Conservation (phyloP, 1,140 invertebrate genomes). For the Tetragnatha versicolor region DNA sequence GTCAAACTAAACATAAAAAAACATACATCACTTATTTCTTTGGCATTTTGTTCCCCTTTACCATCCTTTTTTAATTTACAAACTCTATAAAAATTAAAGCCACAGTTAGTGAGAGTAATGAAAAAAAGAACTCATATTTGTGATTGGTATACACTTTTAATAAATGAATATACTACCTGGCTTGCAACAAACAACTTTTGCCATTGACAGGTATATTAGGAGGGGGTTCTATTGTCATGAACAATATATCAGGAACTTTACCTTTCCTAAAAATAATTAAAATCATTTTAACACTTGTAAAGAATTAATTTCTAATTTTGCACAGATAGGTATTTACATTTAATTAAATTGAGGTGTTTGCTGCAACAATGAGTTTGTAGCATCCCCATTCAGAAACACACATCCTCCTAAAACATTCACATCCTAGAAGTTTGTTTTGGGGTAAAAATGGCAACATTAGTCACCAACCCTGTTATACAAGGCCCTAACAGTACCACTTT, state of each 20-base stretch:
- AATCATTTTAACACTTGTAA: too few relatives aligned
- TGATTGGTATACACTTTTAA: neutral
- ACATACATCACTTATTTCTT: slow-evolving; percentile 81
- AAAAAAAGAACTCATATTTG: neutral
- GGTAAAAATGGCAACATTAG: too few relatives aligned
- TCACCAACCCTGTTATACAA: too few relatives aligned
- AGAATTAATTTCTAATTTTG: too few relatives aligned
- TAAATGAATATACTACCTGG: slow-evolving; percentile 60
- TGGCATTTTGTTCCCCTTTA: slow-evolving; percentile 85
- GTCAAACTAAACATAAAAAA: slow-evolving; percentile 5
- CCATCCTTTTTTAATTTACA: slow-evolving; percentile 80
- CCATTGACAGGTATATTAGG: slow-evolving; percentile 77
- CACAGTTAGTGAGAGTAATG: neutral
- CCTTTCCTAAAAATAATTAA: slow-evolving; percentile 72
- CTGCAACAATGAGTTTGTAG: too few relatives aligned
- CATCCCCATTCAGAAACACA: too few relatives aligned
- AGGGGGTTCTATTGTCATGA: slow-evolving; percentile 87
- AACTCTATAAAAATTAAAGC: slow-evolving; percentile 66
- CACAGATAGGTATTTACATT: too few relatives aligned
- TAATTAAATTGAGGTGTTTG: too few relatives aligned
- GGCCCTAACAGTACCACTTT: too few relatives aligned
- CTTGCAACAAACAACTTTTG: slow-evolving; percentile 71
- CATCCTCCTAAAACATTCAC: too few relatives aligned
- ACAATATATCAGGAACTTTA: slow-evolving; percentile 87
- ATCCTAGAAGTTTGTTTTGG: too few relatives aligned